Conservation (phyloP, 2,113 vertebrate genomes). For the Scortum barcoo region DNA sequence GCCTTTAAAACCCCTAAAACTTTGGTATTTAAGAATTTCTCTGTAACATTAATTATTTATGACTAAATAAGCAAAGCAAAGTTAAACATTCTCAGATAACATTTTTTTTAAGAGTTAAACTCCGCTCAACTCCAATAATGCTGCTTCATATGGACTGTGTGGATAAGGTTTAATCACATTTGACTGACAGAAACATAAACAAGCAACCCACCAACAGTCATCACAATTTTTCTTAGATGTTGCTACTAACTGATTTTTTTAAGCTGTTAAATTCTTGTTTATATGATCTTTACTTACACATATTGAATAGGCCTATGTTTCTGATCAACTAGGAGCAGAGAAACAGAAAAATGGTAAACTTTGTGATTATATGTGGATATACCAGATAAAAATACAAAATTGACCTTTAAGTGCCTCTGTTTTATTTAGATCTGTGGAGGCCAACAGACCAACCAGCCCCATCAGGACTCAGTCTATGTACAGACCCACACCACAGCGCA, state of each 20-base stretch:
- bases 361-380: background rate
- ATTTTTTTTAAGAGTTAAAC: background rate
- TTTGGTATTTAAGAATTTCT: background rate
- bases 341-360: background rate
- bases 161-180: slow-evolving; percentile 4
- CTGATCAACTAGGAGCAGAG: background rate
- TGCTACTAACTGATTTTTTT: background rate
- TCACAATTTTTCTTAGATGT: background rate
- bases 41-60: background rate
- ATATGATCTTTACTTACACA: background rate
- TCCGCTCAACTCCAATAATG: background rate
- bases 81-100: background rate
- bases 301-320: background rate
- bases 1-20: background rate
- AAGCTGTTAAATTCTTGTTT: slow-evolving; percentile 2
- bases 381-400: too few species aligned
- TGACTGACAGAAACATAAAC: slow-evolving; percentile 11
- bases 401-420: background rate
- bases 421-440: slow-evolving; percentile 75
- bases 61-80: background rate
- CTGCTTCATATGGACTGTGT: background rate
- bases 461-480: slow-evolving; percentile 70
- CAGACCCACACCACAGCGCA: slow-evolving; percentile 71
- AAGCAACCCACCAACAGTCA: background rate
- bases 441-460: slow-evolving; percentile 73